Evolutionary conservation across 2,797 vertebrate species (phyloP).

Genomic region (Cyprinella venusta): DNA sequence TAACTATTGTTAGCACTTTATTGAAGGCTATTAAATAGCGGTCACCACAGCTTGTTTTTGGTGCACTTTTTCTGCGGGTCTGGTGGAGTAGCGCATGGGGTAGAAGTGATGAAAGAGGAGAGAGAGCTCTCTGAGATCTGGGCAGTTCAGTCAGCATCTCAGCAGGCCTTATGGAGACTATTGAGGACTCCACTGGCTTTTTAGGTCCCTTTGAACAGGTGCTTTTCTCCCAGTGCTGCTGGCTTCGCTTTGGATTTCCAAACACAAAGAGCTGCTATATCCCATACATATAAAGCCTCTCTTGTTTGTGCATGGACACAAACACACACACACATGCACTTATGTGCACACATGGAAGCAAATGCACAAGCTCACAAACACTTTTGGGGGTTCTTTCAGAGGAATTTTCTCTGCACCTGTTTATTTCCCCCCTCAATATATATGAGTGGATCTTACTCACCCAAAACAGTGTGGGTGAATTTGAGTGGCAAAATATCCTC

Average conservation of each 20-base stretch:
- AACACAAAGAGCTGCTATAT: slow-evolving; percentile 59
- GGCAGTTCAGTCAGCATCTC: slow-evolving; percentile 47
- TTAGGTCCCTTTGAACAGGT: slow-evolving; percentile 63
- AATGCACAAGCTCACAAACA: slow-evolving; percentile 42
- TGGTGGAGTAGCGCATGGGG: background rate
- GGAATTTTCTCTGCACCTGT: slow-evolving; percentile 77
- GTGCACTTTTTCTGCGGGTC: slow-evolving; percentile 5
- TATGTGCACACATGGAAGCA: slow-evolving; percentile 37
- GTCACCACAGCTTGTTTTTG: slow-evolving; percentile 1
- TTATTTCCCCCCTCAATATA: slow-evolving; percentile 66
- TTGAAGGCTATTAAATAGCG: background rate
- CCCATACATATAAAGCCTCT: slow-evolving; percentile 52
- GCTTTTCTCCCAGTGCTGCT: slow-evolving; percentile 52
- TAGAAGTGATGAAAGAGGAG: slow-evolving; percentile 56
- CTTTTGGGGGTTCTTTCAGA: slow-evolving; percentile 70
- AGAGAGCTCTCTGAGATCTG: slow-evolving; percentile 55
- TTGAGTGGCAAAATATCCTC: slow-evolving; percentile 82
- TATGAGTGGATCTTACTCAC: slow-evolving; percentile 78
- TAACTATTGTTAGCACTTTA: background rate
- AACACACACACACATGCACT: slow-evolving; percentile 38
- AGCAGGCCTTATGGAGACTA: slow-evolving; percentile 53
- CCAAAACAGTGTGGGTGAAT: slow-evolving; percentile 81
- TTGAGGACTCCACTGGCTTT: slow-evolving; percentile 57
- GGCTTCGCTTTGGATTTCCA: slow-evolving; percentile 54
- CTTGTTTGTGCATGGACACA: slow-evolving; percentile 41